phyloP scores from a whole-genome alignment of 2,113 vertebrate genomes.

The Actenoides lindsayi region DNA sequence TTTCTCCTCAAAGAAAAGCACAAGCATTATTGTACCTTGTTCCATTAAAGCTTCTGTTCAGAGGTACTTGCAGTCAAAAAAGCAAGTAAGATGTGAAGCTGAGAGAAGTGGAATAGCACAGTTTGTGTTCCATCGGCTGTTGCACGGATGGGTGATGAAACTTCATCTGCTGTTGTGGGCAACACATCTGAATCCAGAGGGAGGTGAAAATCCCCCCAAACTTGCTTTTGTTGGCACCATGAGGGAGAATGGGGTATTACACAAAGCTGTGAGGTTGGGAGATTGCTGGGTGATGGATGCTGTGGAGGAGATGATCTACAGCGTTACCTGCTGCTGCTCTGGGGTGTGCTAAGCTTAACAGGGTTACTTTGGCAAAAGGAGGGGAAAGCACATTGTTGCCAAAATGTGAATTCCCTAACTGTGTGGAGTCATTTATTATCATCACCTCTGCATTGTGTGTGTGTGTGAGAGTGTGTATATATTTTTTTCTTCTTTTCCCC shows the following conservation, averaged over 20 bases:
- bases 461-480: background rate
- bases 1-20: background rate
- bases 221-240: background rate
- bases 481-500: background rate
- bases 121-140: background rate
- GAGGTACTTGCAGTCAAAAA: background rate
- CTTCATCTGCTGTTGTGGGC: background rate
- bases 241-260: background rate
- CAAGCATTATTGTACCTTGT: background rate
- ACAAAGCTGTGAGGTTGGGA: rapidly evolving
- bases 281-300: background rate
- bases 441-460: background rate
- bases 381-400: background rate
- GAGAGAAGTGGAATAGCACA: background rate
- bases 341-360: background rate
- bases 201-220: background rate
- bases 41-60: background rate
- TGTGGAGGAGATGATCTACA: background rate
- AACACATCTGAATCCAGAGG: background rate
- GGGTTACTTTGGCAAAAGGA: background rate
- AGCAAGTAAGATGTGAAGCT: background rate
- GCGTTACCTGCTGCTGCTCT: background rate
- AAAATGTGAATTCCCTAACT: constrained; percentile 4
- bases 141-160: background rate
- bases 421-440: background rate